phyloP scores from a whole-genome alignment of 1,140 invertebrate genomes.

The Thaumetopoea pityocampa region DNA sequence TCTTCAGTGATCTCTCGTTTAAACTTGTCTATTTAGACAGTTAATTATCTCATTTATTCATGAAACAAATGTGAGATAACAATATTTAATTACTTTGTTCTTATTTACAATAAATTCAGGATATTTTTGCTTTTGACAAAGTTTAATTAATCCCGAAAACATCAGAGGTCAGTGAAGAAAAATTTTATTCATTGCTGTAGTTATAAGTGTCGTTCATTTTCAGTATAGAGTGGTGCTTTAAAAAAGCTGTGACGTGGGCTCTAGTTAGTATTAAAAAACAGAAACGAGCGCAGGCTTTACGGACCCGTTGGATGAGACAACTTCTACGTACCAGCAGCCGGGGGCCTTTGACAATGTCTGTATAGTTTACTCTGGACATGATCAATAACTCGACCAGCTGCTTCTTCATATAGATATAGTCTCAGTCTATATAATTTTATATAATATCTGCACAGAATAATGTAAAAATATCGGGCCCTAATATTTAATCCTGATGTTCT shows the following conservation, averaged over 20 bases:
- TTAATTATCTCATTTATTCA: too few species aligned
- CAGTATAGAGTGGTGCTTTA: background rate
- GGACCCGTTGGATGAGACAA: background rate
- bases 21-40: too few species aligned
- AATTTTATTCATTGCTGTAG: too few species aligned
- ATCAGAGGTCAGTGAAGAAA: too few species aligned
- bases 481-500: constrained; percentile 5
- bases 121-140: too few species aligned
- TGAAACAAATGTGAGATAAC: too few species aligned
- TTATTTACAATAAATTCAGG: too few species aligned
- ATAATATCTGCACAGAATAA: constrained; percentile 9
- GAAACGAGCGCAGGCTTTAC: background rate
- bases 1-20: too few species aligned
- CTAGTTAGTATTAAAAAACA: background rate
- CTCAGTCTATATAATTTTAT: constrained; percentile 13
- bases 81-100: too few species aligned
- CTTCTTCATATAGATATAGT: background rate
- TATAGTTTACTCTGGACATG: constrained; percentile 7
- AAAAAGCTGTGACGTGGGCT: background rate
- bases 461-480: constrained; percentile 9
- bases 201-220: too few species aligned
- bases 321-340: background rate
- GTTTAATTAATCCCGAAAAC: too few species aligned
- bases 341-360: background rate
- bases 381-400: constrained; percentile 1